These are phyloP conservation scores for Drosophila leontia DNA, from an alignment of 1,140 invertebrate species.

Conservation along the genomic window DNA sequence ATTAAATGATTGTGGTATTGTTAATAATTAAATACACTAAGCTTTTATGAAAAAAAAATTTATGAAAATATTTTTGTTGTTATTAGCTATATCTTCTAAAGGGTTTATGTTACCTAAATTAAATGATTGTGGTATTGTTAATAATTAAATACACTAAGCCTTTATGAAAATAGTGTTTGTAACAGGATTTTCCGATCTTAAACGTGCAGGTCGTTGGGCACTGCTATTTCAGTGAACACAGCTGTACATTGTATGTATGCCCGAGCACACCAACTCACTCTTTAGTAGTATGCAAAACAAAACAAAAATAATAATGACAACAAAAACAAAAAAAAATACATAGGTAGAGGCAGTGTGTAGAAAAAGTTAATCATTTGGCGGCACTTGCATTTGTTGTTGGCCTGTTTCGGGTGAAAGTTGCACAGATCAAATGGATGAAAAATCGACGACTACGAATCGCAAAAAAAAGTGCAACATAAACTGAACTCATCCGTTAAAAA, in stretches of 20 bases:
- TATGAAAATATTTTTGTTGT: too few relatives aligned
- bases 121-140: too few relatives aligned
- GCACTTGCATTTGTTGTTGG: constrained; percentile 44
- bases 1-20: too few relatives aligned
- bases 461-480: constrained; percentile 63
- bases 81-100: too few relatives aligned
- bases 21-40: too few relatives aligned
- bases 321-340: constrained; percentile 20
- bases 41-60: too few relatives aligned
- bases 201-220: too few relatives aligned
- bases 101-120: too few relatives aligned
- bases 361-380: constrained; percentile 49
- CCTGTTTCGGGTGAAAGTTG: constrained; percentile 75
- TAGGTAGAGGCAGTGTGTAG: constrained; percentile 29
- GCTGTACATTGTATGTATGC: constrained; percentile 4
- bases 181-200: too few relatives aligned
- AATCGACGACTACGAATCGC: constrained; percentile 38
- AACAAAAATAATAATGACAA: constrained; percentile 20
- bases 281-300: constrained; percentile 38
- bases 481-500: constrained; percentile 58
- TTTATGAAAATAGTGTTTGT: too few relatives aligned
- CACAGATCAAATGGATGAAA: constrained; percentile 67
- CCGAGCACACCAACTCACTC: constrained; percentile 12
- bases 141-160: too few relatives aligned
- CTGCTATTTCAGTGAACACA: too few relatives aligned